These are phyloP conservation scores for Troides helena DNA, from an alignment of 2,888 invertebrate species.

Conservation along the genomic window DNA sequence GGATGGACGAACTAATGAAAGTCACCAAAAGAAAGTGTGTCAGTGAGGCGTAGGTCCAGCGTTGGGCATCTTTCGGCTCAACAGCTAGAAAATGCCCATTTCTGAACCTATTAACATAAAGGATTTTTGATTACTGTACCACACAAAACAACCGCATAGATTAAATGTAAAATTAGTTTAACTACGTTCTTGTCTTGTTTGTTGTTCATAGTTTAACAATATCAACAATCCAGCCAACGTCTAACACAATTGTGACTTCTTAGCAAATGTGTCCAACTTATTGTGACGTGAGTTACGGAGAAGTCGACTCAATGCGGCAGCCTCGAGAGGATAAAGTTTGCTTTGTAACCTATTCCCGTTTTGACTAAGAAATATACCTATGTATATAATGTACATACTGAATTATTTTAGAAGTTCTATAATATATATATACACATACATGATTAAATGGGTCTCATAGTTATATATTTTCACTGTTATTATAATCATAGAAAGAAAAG, in stretches of 20 bases:
- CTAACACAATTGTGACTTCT: slow-evolving; percentile 8
- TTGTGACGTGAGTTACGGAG: background rate
- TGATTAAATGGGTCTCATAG: background rate
- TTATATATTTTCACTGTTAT: too few relatives aligned
- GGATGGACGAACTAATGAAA: too few relatives aligned
- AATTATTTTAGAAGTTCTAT: background rate
- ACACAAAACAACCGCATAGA: background rate
- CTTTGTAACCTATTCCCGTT: background rate
- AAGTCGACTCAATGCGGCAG: background rate
- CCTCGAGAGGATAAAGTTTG: background rate
- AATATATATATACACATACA: background rate
- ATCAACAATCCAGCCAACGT: slow-evolving; percentile 7
- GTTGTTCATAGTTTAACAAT: slow-evolving; percentile 1
- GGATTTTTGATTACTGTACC: background rate
- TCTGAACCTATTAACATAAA: too few relatives aligned
- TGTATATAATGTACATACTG: background rate
- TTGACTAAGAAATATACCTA: background rate
- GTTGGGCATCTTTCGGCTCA: too few relatives aligned
- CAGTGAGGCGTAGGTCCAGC: too few relatives aligned
- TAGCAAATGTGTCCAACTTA: slow-evolving; percentile 2
- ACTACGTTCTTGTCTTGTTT: background rate
- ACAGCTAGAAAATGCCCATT: too few relatives aligned
- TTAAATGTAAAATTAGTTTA: background rate
- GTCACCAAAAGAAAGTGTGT: too few relatives aligned
- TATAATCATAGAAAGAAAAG: too few relatives aligned